Conservation (phyloP, 2,113 vertebrate genomes). For the Copsychus sechellarum region DNA sequence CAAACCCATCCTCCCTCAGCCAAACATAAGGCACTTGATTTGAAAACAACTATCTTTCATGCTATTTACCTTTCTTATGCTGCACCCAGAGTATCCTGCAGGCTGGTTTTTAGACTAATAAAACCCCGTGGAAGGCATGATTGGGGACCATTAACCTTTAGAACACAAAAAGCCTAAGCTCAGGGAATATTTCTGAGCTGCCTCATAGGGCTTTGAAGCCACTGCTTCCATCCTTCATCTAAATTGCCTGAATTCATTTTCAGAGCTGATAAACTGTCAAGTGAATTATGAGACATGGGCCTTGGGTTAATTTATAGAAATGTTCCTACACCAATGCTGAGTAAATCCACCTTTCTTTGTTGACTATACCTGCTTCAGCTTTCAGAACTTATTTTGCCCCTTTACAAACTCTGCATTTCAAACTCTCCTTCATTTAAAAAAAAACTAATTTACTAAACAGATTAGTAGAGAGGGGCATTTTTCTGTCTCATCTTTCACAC, state of each 20-base stretch:
- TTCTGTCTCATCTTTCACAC: neutral
- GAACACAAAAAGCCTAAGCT: constrained; percentile 39
- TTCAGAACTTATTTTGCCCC: constrained; percentile 6
- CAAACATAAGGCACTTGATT: constrained; percentile 12
- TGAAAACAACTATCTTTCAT: constrained; percentile 13
- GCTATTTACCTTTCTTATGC: constrained; percentile 37
- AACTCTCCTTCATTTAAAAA: neutral
- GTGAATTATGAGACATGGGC: constrained; percentile 37
- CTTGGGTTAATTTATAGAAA: constrained; percentile 61
- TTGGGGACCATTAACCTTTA: constrained; percentile 53
- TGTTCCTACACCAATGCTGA: neutral
- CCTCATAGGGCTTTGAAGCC: neutral
- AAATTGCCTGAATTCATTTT: constrained; percentile 64
- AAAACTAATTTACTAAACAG: neutral
- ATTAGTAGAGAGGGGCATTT: neutral
- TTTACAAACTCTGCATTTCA: neutral
- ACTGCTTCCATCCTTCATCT: constrained; percentile 61
- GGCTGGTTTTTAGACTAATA: constrained; percentile 28
- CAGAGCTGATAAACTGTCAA: constrained; percentile 64
- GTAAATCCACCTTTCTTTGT: constrained; percentile 18
- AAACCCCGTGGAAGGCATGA: constrained; percentile 46
- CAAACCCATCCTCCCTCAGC: neutral
- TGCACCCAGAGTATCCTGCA: neutral
- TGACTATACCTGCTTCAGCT: neutral
- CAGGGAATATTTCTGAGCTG: constrained; percentile 39